Conservation (phyloP, 2,888 invertebrate species). For the Cartodere bifasciata region DNA sequence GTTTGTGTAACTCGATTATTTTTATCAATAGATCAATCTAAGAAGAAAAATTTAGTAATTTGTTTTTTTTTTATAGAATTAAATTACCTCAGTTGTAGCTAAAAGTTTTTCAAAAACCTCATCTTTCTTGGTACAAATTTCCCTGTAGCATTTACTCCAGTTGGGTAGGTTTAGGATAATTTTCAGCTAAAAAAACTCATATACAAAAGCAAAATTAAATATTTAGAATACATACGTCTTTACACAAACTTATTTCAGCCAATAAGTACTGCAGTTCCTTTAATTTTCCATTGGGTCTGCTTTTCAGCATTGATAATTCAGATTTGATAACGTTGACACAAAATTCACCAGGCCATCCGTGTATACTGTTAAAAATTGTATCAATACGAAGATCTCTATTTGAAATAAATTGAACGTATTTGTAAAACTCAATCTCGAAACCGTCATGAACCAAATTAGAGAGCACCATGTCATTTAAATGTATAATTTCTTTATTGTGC, state of each 20-base stretch:
- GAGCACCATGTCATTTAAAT: conserved; percentile 46
- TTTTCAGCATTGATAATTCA: conserved; percentile 29
- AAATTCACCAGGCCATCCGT: conserved; percentile 43
- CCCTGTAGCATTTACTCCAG: conserved; percentile 47
- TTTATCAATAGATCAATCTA: conserved; percentile 53
- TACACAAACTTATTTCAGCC: conserved; percentile 52
- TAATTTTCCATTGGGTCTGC: conserved; percentile 27
- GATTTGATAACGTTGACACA: conserved; percentile 40
- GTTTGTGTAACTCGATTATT: conserved; percentile 54
- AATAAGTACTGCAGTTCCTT: no score
- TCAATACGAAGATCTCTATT: conserved; percentile 39
- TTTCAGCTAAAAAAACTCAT: conserved; percentile 40
- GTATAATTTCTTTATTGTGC: conserved; percentile 40
- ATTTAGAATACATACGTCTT: conserved; percentile 36
- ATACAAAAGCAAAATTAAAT: conserved; percentile 8
- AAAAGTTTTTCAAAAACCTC: conserved; percentile 8
- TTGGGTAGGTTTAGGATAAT: conserved; percentile 41
- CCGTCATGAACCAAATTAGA: conserved; percentile 43
- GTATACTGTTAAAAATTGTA: conserved; percentile 41
- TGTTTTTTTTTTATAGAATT: conserved; percentile 7
- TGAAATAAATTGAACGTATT: conserved; percentile 40
- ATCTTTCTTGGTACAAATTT: conserved; percentile 6
- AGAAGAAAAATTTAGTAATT: conserved; percentile 5
- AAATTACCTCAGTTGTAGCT: conserved; percentile 6
- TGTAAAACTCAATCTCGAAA: conserved; percentile 37